A percentile compares a stretch with the other conserved stretches of the same genome.
Conservation (phyloP, 1,140 invertebrate genomes). For the Pseudomyrmex cubaensis region DNA sequence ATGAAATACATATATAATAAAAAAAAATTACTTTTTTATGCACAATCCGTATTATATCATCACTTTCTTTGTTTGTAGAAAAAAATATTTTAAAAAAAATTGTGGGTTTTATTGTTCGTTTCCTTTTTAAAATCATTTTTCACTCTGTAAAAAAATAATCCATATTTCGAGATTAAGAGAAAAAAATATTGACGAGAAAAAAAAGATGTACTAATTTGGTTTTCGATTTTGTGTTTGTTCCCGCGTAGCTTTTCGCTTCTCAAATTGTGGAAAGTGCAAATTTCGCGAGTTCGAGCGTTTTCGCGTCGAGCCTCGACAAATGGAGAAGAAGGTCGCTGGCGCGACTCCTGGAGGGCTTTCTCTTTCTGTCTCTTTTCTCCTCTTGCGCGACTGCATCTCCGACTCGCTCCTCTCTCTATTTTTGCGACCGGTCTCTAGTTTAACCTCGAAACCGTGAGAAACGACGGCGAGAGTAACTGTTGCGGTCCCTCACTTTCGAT, state of each 20-base stretch:
- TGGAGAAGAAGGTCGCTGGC: constrained; percentile 54
- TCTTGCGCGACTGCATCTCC: background rate
- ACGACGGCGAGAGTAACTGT: constrained; percentile 49
- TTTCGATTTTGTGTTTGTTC: background rate
- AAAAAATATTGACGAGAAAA: too few relatives aligned
- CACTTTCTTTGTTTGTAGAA: too few relatives aligned
- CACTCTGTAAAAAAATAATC: background rate
- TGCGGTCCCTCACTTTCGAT: constrained; percentile 34
- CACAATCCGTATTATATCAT: too few relatives aligned
- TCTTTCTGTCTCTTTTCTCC: constrained; percentile 53
- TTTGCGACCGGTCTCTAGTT: constrained; percentile 25
- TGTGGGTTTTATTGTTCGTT: background rate
- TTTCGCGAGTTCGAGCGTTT: constrained; percentile 19
- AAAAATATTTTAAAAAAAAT: too few relatives aligned
- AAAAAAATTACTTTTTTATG: too few relatives aligned
- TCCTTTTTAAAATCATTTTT: background rate
- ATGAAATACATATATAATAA: too few relatives aligned
- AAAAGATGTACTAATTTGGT: background rate
- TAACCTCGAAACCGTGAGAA: constrained; percentile 66
- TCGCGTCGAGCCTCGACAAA: constrained; percentile 5
- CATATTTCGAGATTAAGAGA: background rate
- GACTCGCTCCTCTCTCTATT: constrained; percentile 24
- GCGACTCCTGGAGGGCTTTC: constrained; percentile 42
- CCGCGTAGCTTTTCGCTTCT: background rate
- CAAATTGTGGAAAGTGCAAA: background rate